Evolutionary conservation across 1,140 invertebrate species (phyloP).

Genomic region (Eufriesea mexicana): DNA sequence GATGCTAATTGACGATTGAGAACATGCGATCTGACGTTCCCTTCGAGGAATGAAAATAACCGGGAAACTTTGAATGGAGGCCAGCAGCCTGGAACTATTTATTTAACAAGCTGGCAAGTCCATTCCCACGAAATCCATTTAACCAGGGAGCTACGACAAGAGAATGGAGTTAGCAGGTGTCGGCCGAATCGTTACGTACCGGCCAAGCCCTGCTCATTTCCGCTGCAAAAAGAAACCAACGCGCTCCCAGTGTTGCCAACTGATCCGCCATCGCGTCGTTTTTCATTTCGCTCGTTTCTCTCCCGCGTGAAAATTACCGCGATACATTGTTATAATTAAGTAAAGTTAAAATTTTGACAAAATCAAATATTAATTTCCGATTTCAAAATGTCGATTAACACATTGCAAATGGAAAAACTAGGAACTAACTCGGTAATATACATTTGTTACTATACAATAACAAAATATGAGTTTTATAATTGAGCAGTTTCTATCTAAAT

Average conservation of each 20-base stretch:
- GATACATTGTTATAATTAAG: no score
- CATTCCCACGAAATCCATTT: conserved; percentile 57
- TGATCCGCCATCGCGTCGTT: background rate
- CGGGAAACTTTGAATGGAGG: conserved; percentile 6
- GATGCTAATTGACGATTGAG: background rate
- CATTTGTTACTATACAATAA: no score
- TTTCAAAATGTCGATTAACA: no score
- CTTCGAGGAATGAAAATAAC: conserved; percentile 3
- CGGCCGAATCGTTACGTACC: conserved; percentile 53
- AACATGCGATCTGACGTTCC: background rate
- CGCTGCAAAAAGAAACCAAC: conserved; percentile 54
- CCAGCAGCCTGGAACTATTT: conserved; percentile 27
- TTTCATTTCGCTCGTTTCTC: background rate
- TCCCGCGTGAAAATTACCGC: background rate
- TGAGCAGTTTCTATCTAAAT: no score
- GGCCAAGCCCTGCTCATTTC: conserved; percentile 61
- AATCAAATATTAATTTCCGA: no score
- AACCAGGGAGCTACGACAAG: conserved; percentile 15
- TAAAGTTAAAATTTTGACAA: no score
- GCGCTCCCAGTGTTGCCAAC: background rate
- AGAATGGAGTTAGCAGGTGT: conserved; percentile 51
- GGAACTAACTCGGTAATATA: no score
- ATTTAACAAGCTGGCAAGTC: conserved; percentile 41
- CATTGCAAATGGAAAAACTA: no score
- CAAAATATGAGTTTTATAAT: no score